Conservation (phyloP, 2,888 invertebrate genomes). For the Lacanobia oleracea region DNA sequence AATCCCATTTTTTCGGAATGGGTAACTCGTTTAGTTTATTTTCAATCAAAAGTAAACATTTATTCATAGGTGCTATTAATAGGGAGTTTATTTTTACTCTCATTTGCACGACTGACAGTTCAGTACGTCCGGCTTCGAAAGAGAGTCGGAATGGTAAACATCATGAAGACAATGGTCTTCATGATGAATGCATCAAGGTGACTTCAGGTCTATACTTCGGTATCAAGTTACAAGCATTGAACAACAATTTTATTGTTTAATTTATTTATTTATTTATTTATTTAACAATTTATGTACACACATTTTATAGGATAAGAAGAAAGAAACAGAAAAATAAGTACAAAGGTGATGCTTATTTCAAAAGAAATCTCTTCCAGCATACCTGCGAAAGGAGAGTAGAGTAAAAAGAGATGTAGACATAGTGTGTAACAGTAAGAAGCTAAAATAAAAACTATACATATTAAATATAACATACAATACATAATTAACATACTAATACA, state of each 20-base stretch:
- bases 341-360: too few species aligned
- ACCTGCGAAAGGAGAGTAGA: too few species aligned
- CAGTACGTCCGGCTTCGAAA: constrained; percentile 36
- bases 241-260: constrained; percentile 27
- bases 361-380: too few species aligned
- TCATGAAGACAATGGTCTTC: constrained; percentile 48
- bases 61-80: constrained; percentile 59
- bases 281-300: too few species aligned
- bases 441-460: too few species aligned
- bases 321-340: too few species aligned
- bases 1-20: constrained; percentile 42
- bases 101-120: constrained; percentile 55
- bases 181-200: constrained; percentile 51
- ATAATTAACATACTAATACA: too few species aligned
- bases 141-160: constrained; percentile 41
- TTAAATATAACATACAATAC: too few species aligned
- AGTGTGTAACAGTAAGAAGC: too few species aligned
- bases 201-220: constrained; percentile 30
- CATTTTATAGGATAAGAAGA: too few species aligned
- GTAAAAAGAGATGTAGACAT: too few species aligned
- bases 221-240: constrained; percentile 25
- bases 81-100: constrained; percentile 56
- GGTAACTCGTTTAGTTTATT: constrained; percentile 52
- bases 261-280: too few species aligned
- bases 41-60: constrained; percentile 58